A percentile compares a stretch with the other conserved stretches of the same genome.
Conservation (phyloP, 2,888 invertebrate species). For the Leptothorax acervorum region DNA sequence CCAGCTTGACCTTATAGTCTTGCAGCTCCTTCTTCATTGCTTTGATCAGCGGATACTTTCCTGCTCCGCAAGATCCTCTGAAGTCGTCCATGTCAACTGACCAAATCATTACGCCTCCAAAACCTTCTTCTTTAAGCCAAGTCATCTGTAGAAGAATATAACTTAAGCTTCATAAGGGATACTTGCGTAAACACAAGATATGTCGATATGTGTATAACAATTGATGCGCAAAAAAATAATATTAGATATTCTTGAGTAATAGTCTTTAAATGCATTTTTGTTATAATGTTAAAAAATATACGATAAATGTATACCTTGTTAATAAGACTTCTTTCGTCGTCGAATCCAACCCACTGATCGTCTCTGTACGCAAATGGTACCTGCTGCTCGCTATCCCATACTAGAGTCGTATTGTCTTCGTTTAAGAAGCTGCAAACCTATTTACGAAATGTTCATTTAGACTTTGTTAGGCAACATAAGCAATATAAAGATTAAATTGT, state of each 20-base stretch:
- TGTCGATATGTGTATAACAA: background rate
- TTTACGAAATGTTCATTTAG: slow-evolving; percentile 27
- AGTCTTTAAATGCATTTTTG: background rate
- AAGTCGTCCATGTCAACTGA: slow-evolving; percentile 99
- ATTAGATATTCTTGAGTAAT: background rate
- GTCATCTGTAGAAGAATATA: slow-evolving; percentile 89
- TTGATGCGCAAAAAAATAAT: background rate
- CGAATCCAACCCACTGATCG: slow-evolving; percentile 98
- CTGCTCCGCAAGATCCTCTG: slow-evolving; percentile 94
- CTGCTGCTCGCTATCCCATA: slow-evolving; percentile 98
- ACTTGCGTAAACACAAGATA: background rate
- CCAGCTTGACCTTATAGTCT: slow-evolving; percentile 92
- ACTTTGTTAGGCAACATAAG: background rate
- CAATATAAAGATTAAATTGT: background rate
- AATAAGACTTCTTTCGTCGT: slow-evolving; percentile 96
- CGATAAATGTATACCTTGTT: slow-evolving; percentile 90
- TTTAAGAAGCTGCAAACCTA: slow-evolving; percentile 95
- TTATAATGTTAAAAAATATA: background rate
- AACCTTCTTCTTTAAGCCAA: slow-evolving; percentile 97
- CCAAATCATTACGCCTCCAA: slow-evolving; percentile 99
- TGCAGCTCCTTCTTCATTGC: slow-evolving; percentile 95
- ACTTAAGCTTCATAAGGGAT: background rate
- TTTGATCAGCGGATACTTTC: slow-evolving; percentile 95
- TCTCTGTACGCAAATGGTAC: slow-evolving; percentile 97
- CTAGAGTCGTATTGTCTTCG: slow-evolving; percentile 95